Evolutionary conservation across 1,140 invertebrate species (phyloP).

Genomic region (Phortica variegata): DNA sequence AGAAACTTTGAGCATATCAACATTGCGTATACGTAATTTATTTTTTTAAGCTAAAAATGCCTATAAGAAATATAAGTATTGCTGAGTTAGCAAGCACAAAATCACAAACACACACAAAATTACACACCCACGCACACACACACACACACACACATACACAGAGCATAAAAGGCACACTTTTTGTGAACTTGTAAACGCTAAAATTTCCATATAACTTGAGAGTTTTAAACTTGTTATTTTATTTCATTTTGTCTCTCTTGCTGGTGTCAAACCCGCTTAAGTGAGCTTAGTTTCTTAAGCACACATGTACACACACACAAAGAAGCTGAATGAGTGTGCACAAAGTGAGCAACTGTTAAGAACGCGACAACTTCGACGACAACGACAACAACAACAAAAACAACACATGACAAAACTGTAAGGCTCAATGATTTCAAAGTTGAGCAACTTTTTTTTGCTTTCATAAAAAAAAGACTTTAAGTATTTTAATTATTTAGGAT

Average conservation of each 20-base stretch:
- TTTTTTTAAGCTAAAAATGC: no score
- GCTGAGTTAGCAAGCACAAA: not conserved
- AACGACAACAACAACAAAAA: conserved; percentile 1
- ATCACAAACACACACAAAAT: conserved; percentile 24
- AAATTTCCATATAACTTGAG: conserved; percentile 27
- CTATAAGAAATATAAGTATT: conserved; percentile 9
- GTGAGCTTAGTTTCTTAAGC: conserved; percentile 36
- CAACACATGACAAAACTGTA: not conserved
- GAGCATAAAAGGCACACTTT: conserved; percentile 16
- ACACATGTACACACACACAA: conserved; percentile 8
- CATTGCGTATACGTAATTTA: conserved; percentile 32
- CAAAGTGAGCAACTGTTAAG: conserved; percentile 38
- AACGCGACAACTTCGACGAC: not conserved
- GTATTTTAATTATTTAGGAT: conserved; percentile 55
- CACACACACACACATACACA: not conserved
- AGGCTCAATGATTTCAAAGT: conserved; percentile 45
- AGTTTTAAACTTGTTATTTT: conserved; percentile 1
- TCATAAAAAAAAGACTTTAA: conserved; percentile 54
- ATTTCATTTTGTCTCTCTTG: no score
- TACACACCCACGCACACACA: not conserved
- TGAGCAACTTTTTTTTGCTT: conserved; percentile 40
- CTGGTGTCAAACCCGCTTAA: conserved; percentile 42
- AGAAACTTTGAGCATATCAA: conserved; percentile 9
- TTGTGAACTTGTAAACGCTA: conserved; percentile 13
- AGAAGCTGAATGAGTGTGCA: not conserved